Evolutionary conservation across 1,140 invertebrate genomes (phyloP).

Genomic region (Alviniconcha marisindica): DNA sequence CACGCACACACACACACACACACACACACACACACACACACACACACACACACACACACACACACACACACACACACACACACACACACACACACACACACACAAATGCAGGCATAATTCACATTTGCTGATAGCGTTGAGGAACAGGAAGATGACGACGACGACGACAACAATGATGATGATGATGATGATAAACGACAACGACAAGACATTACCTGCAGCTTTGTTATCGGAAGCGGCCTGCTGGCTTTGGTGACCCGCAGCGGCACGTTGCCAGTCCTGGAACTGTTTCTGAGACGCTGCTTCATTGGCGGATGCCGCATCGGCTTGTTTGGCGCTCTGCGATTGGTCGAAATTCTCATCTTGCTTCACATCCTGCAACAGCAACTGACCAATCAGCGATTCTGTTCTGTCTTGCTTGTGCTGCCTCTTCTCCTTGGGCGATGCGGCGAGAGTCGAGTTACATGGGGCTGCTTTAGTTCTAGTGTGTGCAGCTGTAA

Average conservation of each 20-base stretch:
- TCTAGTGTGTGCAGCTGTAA: no score
- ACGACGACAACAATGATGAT: neutral
- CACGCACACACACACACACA: neutral
- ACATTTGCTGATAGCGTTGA: no score
- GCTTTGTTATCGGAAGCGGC: neutral
- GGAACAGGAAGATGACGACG: no score
- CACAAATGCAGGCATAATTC: neutral
- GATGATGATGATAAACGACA: neutral
- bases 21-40: no score
- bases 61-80: neutral
- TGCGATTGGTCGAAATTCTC: neutral
- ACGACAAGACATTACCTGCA: no score
- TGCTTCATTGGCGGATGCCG: neutral
- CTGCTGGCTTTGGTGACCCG: neutral
- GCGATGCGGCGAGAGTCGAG: no score
- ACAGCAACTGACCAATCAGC: no score
- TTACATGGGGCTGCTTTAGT: no score
- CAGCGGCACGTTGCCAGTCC: neutral
- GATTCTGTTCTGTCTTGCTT: no score
- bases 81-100: neutral
- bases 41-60: no score
- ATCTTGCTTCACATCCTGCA: neutral
- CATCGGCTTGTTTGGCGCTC: neutral
- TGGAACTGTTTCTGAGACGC: neutral
- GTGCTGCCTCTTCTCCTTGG: no score